Evolutionary conservation across 2,888 invertebrate species (phyloP).

Genomic region (Diabrotica balteata): DNA sequence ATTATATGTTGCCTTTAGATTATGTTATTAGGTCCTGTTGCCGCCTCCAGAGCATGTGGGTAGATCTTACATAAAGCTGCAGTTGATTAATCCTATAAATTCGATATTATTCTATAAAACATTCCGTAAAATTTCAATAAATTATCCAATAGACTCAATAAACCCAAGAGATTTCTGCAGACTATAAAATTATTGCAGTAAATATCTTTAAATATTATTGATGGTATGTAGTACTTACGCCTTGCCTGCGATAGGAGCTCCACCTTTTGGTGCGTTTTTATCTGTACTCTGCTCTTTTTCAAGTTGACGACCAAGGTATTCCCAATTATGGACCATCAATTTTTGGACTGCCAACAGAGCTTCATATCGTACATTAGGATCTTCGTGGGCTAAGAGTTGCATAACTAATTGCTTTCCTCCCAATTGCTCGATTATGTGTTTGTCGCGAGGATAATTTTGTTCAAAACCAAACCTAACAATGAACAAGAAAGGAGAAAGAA

Average conservation of each 20-base stretch:
- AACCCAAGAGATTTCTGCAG: too few relatives aligned
- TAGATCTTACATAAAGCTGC: too few relatives aligned
- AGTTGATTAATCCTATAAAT: too few relatives aligned
- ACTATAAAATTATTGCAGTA: neutral
- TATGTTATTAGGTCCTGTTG: too few relatives aligned
- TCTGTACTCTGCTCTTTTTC: constrained; percentile 77
- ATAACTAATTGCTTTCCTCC: constrained; percentile 99
- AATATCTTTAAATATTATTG: neutral
- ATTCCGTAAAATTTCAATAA: too few relatives aligned
- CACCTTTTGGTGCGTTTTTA: constrained; percentile 43
- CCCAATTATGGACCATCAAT: constrained; percentile 99
- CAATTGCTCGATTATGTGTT: constrained; percentile 94
- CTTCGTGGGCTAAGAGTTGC: constrained; percentile 95
- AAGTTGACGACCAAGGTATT: constrained; percentile 92
- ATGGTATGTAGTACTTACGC: constrained; percentile 43
- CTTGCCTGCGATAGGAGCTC: constrained; percentile 54
- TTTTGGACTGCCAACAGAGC: constrained; percentile 98
- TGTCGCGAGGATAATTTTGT: too few relatives aligned
- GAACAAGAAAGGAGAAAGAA: too few relatives aligned
- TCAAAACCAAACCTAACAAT: too few relatives aligned
- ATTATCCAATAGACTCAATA: too few relatives aligned
- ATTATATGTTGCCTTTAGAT: too few relatives aligned
- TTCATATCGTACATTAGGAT: constrained; percentile 98
- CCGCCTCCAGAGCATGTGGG: too few relatives aligned
- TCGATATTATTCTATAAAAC: too few relatives aligned